Conservation (phyloP, 1,140 invertebrate genomes). For the Lucilia sericata region DNA sequence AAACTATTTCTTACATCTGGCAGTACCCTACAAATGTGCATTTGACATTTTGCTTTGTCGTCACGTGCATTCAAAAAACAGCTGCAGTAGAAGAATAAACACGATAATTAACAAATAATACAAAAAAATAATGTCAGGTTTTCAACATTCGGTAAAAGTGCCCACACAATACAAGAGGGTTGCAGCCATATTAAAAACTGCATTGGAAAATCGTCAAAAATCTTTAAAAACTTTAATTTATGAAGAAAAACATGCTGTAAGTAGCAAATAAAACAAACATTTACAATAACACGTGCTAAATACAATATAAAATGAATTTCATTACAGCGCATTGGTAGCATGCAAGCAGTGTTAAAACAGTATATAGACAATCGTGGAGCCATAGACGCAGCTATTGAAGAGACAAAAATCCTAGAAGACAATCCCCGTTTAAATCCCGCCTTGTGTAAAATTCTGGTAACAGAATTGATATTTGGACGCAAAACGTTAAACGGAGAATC, state of each 20-base stretch:
- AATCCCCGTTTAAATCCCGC: constrained; percentile 77
- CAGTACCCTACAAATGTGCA: background rate
- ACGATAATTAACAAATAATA: constrained; percentile 9
- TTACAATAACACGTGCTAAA: background rate
- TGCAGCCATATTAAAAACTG: constrained; percentile 75
- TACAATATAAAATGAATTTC: background rate
- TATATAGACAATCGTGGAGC: constrained; percentile 76
- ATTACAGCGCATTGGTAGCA: constrained; percentile 54
- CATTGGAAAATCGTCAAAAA: constrained; percentile 74
- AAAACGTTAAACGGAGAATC: constrained; percentile 74
- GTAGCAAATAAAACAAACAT: constrained; percentile 47
- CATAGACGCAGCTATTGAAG: constrained; percentile 75
- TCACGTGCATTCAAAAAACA: constrained; percentile 3
- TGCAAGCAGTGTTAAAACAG: constrained; percentile 76
- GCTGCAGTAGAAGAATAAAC: background rate
- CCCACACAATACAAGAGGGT: constrained; percentile 81
- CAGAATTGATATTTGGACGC: constrained; percentile 87
- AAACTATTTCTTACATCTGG: background rate
- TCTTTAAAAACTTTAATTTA: constrained; percentile 80
- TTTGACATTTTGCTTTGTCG: constrained; percentile 14
- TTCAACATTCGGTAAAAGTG: constrained; percentile 78
- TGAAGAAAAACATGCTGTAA: constrained; percentile 76
- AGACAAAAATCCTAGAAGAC: constrained; percentile 74
- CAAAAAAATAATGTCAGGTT: constrained; percentile 1
- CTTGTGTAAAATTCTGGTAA: constrained; percentile 81